phyloP scores from a whole-genome alignment of 2,797 vertebrate species.

The Pseudochirops cupreus region DNA sequence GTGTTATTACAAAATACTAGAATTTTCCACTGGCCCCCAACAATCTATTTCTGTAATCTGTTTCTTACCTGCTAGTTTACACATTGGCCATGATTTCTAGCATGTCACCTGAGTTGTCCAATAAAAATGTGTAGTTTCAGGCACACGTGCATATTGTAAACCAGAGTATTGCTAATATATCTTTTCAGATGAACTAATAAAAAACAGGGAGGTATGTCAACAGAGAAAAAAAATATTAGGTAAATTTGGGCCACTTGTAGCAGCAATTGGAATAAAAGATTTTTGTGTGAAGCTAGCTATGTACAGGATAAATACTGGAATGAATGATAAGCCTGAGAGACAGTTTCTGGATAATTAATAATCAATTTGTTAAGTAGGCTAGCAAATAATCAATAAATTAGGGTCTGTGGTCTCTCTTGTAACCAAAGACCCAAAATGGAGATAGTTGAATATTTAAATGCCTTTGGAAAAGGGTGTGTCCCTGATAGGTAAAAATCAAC shows the following conservation, averaged over 20 bases:
- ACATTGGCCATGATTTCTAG: neutral
- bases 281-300: neutral
- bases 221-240: neutral
- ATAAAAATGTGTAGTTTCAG: slow-evolving; percentile 30
- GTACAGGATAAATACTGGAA: neutral
- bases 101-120: slow-evolving; percentile 1
- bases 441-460: neutral
- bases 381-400: neutral
- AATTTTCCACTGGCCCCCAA: too few relatives aligned
- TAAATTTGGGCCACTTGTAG: neutral
- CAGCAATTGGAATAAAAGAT: neutral
- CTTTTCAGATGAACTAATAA: neutral
- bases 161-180: neutral
- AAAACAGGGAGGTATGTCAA: neutral
- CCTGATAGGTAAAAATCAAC: neutral
- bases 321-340: neutral
- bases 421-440: neutral
- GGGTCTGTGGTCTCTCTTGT: neutral
- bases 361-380: neutral
- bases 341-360: neutral
- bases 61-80: neutral
- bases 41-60: neutral
- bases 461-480: neutral
- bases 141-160: neutral
- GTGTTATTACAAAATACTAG: too few relatives aligned